These are phyloP conservation scores for Hoplostethus mediterraneus DNA, from an alignment of 2,797 vertebrate species.

Conservation along the genomic window DNA sequence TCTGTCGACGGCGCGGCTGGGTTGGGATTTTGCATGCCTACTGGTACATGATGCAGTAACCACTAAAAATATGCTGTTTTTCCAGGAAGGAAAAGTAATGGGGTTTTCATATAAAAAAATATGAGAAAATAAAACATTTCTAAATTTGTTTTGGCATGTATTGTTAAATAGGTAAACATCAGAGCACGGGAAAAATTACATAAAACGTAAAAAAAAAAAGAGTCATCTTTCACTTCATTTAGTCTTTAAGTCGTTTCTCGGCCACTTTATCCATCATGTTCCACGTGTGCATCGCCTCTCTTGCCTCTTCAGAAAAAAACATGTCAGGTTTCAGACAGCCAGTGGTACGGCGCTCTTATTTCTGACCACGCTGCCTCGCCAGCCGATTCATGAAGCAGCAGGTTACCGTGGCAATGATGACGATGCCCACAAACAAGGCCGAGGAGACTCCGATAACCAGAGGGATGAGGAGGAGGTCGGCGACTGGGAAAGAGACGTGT, in stretches of 20 bases:
- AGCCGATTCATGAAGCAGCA: slow-evolving; percentile 93
- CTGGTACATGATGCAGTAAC: not conserved
- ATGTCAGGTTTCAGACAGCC: slow-evolving; percentile 17
- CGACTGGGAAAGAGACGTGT: slow-evolving; percentile 70
- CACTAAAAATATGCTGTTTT: slow-evolving; percentile 35
- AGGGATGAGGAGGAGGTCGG: slow-evolving; percentile 90
- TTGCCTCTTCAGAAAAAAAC: not conserved
- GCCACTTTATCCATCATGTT: not conserved
- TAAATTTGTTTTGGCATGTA: slow-evolving; percentile 66
- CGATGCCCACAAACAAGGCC: slow-evolving; percentile 88
- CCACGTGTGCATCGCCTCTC: slow-evolving; percentile 1
- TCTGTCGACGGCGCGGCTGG: not conserved
- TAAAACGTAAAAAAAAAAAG: no score
- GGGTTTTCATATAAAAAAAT: slow-evolving; percentile 54
- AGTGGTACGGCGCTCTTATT: slow-evolving; percentile 55
- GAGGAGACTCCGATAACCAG: slow-evolving; percentile 88
- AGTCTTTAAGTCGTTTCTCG: slow-evolving; percentile 1
- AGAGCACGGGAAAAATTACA: slow-evolving; percentile 47
- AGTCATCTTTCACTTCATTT: slow-evolving; percentile 18
- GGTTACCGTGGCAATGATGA: slow-evolving; percentile 88
- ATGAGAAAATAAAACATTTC: slow-evolving; percentile 43
- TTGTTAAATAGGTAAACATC: slow-evolving; percentile 33
- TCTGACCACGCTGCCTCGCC: slow-evolving; percentile 76
- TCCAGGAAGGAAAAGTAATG: no score
- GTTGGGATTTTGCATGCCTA: not conserved